Base-by-base conservation (phyloP, 1,140 invertebrate species). In the Pogonus chalceus region DNA sequence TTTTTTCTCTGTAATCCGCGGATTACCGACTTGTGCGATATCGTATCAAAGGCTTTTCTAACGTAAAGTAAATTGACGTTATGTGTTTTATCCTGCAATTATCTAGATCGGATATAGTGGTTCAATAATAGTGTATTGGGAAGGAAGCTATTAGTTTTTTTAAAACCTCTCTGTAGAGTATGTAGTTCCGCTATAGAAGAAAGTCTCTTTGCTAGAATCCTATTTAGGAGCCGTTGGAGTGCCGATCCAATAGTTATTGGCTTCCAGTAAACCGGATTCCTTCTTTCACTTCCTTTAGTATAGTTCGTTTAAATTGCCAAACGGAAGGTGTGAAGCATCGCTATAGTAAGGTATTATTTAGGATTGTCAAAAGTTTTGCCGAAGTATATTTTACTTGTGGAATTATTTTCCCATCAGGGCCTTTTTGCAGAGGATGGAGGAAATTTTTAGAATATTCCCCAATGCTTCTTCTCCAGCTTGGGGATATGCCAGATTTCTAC, bases 191-290 rank as follows among this genome's bases (percentile, higher is more conserved):
- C 58, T 18, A 53, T 57, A n/a, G 35, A 49, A n/a, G 59, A 26
- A 20, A 72, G 37, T 21, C 69, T 53, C 0, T 53, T 56, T 0
- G 68, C 66, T 18, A 71, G 49, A 20, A 72, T 58, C 35, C 63
- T 62, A 54, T 71, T 65, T 37, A 66, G 57, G 1, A 58, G 53
- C 20, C 69, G 51, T 2, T 65, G 56, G 0, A 69, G 43, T 2
- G 70, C 57, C 0, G 68, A 72, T 23, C 66, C 61, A 10, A 75
- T 64, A 16, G 69, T 67, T 0, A 75, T 72, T 12, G 72, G 70
- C 20, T 70, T 21, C 58, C 60, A 62, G 54, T 62, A 58, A 21
- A 37, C 31, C 0, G 56, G 21, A 21, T 55, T 35, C 2, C 0
- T 35, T 0, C 26, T 16, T 37, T 58, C 54, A 2, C 54, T 55